These are phyloP conservation scores for Nineta flava DNA, from an alignment of 2,888 invertebrate species.

Conservation along the genomic window DNA sequence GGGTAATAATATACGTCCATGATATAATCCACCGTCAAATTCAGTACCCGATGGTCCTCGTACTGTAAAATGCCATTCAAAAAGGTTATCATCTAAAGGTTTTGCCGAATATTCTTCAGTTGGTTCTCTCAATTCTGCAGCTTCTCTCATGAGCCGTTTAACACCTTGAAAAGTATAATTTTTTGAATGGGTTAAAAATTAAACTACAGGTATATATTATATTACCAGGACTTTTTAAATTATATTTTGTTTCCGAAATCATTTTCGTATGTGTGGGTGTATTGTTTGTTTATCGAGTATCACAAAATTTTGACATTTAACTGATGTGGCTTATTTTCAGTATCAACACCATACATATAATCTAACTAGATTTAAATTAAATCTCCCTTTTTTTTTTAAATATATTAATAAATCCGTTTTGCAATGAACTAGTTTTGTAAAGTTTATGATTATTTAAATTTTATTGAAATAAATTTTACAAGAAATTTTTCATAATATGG, in stretches of 20 bases:
- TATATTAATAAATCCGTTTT: no score
- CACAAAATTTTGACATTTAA: no score
- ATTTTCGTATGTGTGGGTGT: not conserved
- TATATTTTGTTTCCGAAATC: not conserved
- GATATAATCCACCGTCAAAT: slow-evolving; percentile 82
- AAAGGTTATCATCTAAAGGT: slow-evolving; percentile 86
- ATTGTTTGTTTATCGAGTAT: no score
- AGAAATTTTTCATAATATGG: no score
- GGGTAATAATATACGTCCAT: slow-evolving; percentile 80
- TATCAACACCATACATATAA: no score
- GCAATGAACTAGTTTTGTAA: no score
- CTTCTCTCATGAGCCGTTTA: slow-evolving; percentile 85
- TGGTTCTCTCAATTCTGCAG: slow-evolving; percentile 66
- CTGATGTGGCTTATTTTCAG: no score
- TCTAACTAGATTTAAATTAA: no score
- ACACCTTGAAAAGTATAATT: slow-evolving; percentile 44
- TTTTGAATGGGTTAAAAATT: not conserved
- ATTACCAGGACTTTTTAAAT: slow-evolving; percentile 2
- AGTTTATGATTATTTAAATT: no score
- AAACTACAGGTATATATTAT: not conserved
- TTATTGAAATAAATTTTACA: no score
- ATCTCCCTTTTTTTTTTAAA: no score
- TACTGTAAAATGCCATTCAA: slow-evolving; percentile 96
- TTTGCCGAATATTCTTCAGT: slow-evolving; percentile 82
- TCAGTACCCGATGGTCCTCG: slow-evolving; percentile 77